Base-by-base conservation (phyloP, 1,140 invertebrate species). In the Stegodyphus dumicola region DNA sequence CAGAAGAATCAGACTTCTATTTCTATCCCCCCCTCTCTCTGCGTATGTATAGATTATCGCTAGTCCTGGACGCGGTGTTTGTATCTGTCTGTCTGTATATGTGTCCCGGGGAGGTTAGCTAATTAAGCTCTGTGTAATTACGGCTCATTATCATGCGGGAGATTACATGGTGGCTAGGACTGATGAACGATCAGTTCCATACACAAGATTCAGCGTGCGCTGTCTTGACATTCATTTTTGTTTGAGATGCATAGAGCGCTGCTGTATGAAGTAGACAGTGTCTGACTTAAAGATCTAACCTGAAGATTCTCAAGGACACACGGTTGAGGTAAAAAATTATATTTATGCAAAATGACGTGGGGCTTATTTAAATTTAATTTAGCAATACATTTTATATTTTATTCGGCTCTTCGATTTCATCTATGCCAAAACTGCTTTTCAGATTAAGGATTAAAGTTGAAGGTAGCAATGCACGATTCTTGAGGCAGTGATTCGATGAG, bases 41-140 rank as follows among this genome's bases (percentile, higher is more conserved):
- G 80, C 69, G 60, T 83, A 33, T 33, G 33, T 33, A 33, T 33
- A 75, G 70, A 83, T 83, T 83, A 83, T 75, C 80, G 54, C 80
- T 49, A 83, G 51, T 83, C 69, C 69, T 80, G 66, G 67, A 78
- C 69, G 18, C 52, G 65, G 51, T 75, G 80, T 83, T 83, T 83
- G 80, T 69, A 71, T 83, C 80, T 83, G 80, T 83, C 67, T 17
- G 51, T 78, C 69, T 80, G 67, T 70, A 48, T 80, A 54, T 77
- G 73, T 76, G 65, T 85, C 81, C 81, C 64, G 73, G 51, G 81
- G 81, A 85, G 74, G 81, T 85, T 76, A 60, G 71, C 65, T 85
- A 76, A 85, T 85, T 85, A 85, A 85, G 73, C 81, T 85, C 51
- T 49, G 81, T 85, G 74, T 85, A 85, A 85, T 85, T 85, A 85